Evolutionary conservation across 2,113 vertebrate genomes (phyloP).

Genomic region (Gallinago paraguaiae): DNA sequence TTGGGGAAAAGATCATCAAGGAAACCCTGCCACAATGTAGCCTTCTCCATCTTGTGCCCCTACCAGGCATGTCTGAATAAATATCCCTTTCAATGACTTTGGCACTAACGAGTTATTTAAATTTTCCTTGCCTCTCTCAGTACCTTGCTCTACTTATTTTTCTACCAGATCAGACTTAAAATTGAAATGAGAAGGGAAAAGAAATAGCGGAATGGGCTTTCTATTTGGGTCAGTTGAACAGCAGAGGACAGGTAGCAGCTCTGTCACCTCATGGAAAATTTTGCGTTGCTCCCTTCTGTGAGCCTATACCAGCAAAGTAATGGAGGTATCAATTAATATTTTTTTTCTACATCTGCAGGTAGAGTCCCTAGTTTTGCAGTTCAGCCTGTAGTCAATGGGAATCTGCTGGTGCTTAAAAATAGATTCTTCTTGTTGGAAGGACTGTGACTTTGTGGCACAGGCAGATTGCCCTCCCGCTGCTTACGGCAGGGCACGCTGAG

Average conservation of each 20-base stretch:
- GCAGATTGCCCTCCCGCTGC: fast-evolving
- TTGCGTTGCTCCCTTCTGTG: background rate
- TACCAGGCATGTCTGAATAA: conserved; percentile 25
- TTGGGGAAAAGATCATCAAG: background rate
- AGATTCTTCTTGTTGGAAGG: background rate
- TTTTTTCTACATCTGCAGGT: background rate
- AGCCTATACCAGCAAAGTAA: background rate
- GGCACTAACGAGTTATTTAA: conserved; percentile 18
- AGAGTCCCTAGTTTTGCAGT: background rate
- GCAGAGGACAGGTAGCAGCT: background rate
- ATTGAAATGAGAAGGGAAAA: background rate
- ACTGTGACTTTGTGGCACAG: background rate
- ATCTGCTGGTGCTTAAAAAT: background rate
- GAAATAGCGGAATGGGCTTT: background rate
- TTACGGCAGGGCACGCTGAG: background rate
- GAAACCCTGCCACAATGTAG: background rate
- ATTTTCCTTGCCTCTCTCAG: background rate
- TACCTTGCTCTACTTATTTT: background rate
- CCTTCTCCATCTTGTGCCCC: conserved; percentile 2
- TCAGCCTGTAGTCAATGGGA: background rate
- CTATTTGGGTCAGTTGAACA: background rate
- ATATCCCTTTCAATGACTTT: conserved; percentile 31
- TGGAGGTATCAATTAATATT: background rate
- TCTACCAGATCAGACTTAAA: background rate
- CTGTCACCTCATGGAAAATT: background rate